Percentiles rank a stretch among this genome's conserved stretches.
These are phyloP conservation scores for Ctenomys sociabilis DNA, from an alignment of 2,113 vertebrate species.

Conservation along the genomic window DNA sequence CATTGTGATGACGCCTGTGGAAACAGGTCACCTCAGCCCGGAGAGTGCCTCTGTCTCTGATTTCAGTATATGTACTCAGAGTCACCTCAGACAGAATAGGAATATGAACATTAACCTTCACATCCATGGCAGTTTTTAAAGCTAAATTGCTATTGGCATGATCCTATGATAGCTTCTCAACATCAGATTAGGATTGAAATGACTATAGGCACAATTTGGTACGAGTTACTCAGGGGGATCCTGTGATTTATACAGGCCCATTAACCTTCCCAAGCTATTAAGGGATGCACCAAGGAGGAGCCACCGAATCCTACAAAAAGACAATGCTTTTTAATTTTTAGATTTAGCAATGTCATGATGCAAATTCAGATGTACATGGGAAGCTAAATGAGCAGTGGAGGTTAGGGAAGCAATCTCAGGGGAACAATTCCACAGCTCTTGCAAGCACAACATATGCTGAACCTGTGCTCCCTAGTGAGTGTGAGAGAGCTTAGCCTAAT, in stretches of 20 bases:
- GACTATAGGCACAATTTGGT: background rate
- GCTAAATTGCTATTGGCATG: background rate
- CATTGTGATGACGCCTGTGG: background rate
- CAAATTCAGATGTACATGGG: background rate
- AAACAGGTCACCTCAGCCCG: background rate
- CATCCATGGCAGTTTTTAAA: background rate
- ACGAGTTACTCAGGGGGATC: background rate
- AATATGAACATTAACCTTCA: background rate
- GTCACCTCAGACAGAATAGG: background rate
- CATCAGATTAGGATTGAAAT: background rate
- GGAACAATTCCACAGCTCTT: background rate
- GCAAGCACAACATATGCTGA: background rate
- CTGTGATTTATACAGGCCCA: background rate
- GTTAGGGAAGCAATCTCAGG: background rate
- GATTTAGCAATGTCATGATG: background rate
- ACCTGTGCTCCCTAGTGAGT: background rate
- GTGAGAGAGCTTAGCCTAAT: background rate
- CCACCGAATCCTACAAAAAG: background rate
- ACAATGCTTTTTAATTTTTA: background rate
- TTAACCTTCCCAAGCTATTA: constrained; percentile 1
- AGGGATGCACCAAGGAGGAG: background rate
- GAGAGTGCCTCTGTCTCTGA: background rate
- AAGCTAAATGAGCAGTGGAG: background rate
- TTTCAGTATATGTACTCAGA: background rate
- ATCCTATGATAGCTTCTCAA: background rate